A percentile compares a stretch with the other conserved stretches of the same genome.
Conservation (phyloP, 2,888 invertebrate genomes). For the Cactoblastis cactorum region DNA sequence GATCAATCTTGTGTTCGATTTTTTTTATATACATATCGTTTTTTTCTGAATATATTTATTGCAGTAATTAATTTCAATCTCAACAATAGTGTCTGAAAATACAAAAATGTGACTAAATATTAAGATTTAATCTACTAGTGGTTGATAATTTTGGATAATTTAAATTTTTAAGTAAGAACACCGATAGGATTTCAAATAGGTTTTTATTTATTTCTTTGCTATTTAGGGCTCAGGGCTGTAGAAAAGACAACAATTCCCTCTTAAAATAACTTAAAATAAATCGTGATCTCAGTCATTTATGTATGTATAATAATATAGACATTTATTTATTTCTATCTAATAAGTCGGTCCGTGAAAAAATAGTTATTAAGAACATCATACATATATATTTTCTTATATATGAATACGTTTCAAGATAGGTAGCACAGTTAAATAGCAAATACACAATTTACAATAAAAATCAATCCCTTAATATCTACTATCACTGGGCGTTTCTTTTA, state of each 20-base stretch:
- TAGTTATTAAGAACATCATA: slow-evolving; percentile 52
- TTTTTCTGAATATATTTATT: slow-evolving; percentile 24
- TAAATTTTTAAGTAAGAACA: slow-evolving; percentile 20
- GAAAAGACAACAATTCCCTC: slow-evolving; percentile 69
- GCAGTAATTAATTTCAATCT: too few species aligned
- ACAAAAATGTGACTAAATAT: too few species aligned
- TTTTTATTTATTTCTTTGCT: slow-evolving; percentile 53
- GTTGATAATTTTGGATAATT: neutral
- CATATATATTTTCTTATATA: slow-evolving; percentile 28
- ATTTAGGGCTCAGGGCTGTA: slow-evolving; percentile 76
- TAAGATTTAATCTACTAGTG: too few species aligned
- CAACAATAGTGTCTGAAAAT: too few species aligned
- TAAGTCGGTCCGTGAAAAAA: slow-evolving; percentile 63
- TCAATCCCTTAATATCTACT: slow-evolving; percentile 69
- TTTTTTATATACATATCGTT: slow-evolving; percentile 19
- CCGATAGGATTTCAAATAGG: slow-evolving; percentile 52
- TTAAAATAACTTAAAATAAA: slow-evolving; percentile 71
- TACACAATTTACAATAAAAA: slow-evolving; percentile 50
- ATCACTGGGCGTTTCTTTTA: slow-evolving; percentile 72
- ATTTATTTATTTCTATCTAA: slow-evolving; percentile 45
- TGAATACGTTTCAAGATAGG: slow-evolving; percentile 52
- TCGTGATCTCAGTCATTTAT: slow-evolving; percentile 68
- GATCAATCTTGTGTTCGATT: slow-evolving; percentile 62
- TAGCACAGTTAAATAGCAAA: slow-evolving; percentile 57
- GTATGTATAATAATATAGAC: slow-evolving; percentile 45